These are phyloP conservation scores for Callopanchax toddi DNA, from an alignment of 2,113 vertebrate genomes.

Conservation along the genomic window DNA sequence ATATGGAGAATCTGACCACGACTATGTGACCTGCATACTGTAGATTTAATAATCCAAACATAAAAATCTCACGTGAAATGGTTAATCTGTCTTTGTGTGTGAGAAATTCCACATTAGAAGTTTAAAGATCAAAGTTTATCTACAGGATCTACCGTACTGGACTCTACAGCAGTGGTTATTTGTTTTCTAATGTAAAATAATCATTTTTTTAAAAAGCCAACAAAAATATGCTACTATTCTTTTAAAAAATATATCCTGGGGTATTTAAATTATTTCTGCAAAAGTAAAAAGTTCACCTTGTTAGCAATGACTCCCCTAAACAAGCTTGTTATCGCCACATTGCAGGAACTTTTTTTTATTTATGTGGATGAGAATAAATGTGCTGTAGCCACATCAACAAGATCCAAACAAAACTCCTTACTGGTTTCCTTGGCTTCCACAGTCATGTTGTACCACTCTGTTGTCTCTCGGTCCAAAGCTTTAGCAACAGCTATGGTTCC, in stretches of 20 bases:
- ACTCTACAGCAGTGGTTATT: too few relatives aligned
- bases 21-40: too few relatives aligned
- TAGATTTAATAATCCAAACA: too few relatives aligned
- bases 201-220: too few relatives aligned
- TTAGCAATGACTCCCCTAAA: not conserved
- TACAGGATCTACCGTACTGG: too few relatives aligned
- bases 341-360: not conserved
- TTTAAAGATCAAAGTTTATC: too few relatives aligned
- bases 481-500: constrained; percentile 84
- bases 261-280: not conserved
- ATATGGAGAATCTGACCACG: too few relatives aligned
- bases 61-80: too few relatives aligned
- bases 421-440: constrained; percentile 87
- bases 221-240: not conserved
- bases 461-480: constrained; percentile 87
- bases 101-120: too few relatives aligned
- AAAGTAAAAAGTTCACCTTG: not conserved
- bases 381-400: not conserved
- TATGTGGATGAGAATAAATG: not conserved
- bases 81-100: too few relatives aligned
- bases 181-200: too few relatives aligned
- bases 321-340: constrained; percentile 2
- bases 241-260: not conserved
- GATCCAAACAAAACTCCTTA: constrained; percentile 72
- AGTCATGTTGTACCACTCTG: constrained; percentile 90